Evolutionary conservation across 2,797 vertebrate genomes (phyloP).

Genomic region (Tokudaia tokunoshimensis): DNA sequence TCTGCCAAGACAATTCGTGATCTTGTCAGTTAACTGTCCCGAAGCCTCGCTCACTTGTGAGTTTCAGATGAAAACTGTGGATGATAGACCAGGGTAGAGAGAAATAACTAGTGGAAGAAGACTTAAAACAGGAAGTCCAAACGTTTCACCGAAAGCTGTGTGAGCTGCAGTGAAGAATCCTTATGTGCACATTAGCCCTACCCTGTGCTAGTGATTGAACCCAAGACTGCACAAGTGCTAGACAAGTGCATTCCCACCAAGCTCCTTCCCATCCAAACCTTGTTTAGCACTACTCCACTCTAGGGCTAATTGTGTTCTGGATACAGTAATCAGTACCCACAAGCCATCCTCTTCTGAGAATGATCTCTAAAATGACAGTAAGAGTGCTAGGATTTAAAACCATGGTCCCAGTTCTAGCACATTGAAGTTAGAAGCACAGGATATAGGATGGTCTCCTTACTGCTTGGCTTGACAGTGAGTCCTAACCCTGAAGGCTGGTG

Average conservation of each 20-base stretch:
- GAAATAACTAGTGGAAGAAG: not conserved
- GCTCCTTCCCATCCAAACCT: not conserved
- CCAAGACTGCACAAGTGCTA: not conserved
- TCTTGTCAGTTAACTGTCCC: not conserved
- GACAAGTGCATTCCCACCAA: not conserved
- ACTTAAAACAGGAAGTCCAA: not conserved
- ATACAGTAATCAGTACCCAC: not conserved
- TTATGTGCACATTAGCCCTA: constrained; percentile 11
- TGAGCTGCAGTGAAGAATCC: not conserved
- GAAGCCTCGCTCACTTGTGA: not conserved
- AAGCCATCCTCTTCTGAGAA: constrained; percentile 39
- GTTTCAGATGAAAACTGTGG: constrained; percentile 52
- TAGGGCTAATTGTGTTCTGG: not conserved
- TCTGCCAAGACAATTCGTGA: constrained; percentile 51
- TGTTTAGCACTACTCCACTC: not conserved
- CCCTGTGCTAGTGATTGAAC: not conserved
- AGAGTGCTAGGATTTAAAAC: constrained; percentile 46
- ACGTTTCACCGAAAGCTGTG: not conserved
- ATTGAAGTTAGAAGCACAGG: constrained; percentile 17
- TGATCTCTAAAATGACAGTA: constrained; percentile 50
- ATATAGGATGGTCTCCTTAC: constrained; percentile 22
- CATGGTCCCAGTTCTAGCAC: constrained; percentile 6
- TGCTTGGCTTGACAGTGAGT: not conserved
- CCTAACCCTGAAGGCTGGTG: constrained; percentile 5
- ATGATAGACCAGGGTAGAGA: not conserved